Base-by-base conservation (phyloP, 2,888 invertebrate species). In the Meiosimyza decipiens region DNA sequence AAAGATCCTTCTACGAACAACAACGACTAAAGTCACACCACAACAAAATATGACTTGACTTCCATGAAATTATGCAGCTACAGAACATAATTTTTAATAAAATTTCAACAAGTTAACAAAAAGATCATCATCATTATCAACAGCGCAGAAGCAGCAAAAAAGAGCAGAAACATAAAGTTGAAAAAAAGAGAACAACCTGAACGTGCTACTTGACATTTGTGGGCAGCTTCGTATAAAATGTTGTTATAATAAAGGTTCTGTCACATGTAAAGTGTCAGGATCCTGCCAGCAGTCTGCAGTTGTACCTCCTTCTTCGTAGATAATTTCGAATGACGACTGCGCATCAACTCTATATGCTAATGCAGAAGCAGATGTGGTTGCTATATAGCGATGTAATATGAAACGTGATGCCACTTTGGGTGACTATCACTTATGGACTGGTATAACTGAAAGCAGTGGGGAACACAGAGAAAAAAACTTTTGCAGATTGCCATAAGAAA, bases 361-460 rank as follows among this genome's bases (percentile, higher is more conserved):
- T 77, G 73, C 73, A 71, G 71, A 75, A 75, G 75, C 76, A 77
- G 74, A 74, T 75, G 73, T 71, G 72, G 76, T 75, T 75, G 74
- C 73, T 73, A 74, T 75, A 73, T 77, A 75, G 18, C n/a, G 28
- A 15, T 15, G 62, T n/a, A 77, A 77, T 78, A 74, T 77, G 78
- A 77, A 78, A 78, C 78, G 76, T 77, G 77, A 77, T 78, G 77
- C 77, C 77, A 77, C 77, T 77, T 76, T 74, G 75, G 77, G 77
- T 75, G 77, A 77, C 40, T 40, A 40, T 40, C 40, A 40, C 1
- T 40, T 40, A 6, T 74, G 75, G 73, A 74, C 74, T 74, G 74
- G 69, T 66, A 71, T 75, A 22, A 22, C 73, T 40, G 7, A 40
- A 40, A 7, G 40, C 40, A 40, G 28, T 40, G 40, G 40, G 0